phyloP scores from a whole-genome alignment of 2,113 vertebrate species.

The Elanus axillaris region DNA sequence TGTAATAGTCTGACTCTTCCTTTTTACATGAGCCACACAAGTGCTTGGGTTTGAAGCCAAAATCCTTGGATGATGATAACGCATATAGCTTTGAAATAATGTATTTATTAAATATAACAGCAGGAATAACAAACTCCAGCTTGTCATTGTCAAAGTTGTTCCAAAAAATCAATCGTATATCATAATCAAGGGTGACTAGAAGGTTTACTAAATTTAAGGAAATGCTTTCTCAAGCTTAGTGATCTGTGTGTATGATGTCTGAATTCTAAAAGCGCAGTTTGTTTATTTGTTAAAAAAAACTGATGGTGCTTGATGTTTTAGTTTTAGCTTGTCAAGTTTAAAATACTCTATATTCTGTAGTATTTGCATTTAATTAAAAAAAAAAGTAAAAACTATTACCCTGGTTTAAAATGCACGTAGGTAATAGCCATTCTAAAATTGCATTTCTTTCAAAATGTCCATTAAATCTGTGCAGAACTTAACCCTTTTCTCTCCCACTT shows the following conservation, averaged over 20 bases:
- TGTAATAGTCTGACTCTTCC: background rate
- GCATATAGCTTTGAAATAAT: background rate
- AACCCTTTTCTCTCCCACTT: background rate
- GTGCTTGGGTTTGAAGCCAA: background rate
- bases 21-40: background rate
- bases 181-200: background rate
- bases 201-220: background rate
- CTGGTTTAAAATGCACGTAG: background rate
- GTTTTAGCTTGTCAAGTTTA: background rate
- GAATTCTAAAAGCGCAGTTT: background rate
- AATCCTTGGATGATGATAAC: background rate
- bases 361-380: background rate
- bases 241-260: background rate
- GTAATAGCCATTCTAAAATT: background rate
- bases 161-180: background rate
- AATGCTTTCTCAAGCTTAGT: background rate
- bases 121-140: background rate
- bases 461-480: background rate
- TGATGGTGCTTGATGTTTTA: background rate
- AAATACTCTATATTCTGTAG: background rate
- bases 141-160: background rate
- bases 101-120: background rate
- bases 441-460: rapidly evolving
- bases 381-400: background rate
- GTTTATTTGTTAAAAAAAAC: background rate